Evolutionary conservation across 2,888 invertebrate species (phyloP).

Genomic region (Apodemia duryi): DNA sequence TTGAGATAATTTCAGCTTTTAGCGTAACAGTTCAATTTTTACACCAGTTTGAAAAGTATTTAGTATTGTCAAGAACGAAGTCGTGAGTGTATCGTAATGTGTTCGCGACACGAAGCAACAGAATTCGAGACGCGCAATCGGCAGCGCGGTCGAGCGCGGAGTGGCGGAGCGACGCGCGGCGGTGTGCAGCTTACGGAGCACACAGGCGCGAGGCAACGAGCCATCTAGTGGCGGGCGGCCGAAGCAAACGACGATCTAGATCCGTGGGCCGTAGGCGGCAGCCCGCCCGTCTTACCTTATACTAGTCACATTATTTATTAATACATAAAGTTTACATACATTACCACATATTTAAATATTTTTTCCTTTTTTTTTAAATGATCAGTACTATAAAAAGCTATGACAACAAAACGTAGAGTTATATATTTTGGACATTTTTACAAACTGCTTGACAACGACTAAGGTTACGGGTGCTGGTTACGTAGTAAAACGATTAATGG

Average conservation of each 20-base stretch:
- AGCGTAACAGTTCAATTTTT: slow-evolving; percentile 22
- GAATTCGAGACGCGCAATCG: slow-evolving; percentile 66
- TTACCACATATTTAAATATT: slow-evolving; percentile 1
- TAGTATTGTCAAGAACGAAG: slow-evolving; percentile 44
- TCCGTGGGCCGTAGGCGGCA: slow-evolving; percentile 51
- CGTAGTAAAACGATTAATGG: slow-evolving; percentile 79
- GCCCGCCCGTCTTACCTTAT: slow-evolving; percentile 30
- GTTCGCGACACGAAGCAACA: slow-evolving; percentile 43
- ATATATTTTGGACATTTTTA: background rate
- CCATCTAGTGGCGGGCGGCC: slow-evolving; percentile 69
- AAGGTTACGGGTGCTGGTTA: slow-evolving; percentile 64
- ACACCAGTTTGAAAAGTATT: slow-evolving; percentile 33
- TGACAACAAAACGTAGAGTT: slow-evolving; percentile 14
- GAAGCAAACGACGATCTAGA: slow-evolving; percentile 36
- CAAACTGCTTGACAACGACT: slow-evolving; percentile 53
- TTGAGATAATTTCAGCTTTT: slow-evolving; percentile 13
- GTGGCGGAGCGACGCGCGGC: slow-evolving; percentile 60
- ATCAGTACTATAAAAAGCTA: background rate
- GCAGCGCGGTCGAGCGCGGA: slow-evolving; percentile 76
- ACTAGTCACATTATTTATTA: slow-evolving; percentile 6
- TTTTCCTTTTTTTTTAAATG: background rate
- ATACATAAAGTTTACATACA: slow-evolving; percentile 7
- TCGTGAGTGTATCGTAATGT: slow-evolving; percentile 61
- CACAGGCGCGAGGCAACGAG: slow-evolving; percentile 58
- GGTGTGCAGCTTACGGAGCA: slow-evolving; percentile 56